A percentile compares a stretch with the other conserved stretches of the same genome.
phyloP scores from a whole-genome alignment of 2,113 vertebrate species.

The western clawed frog (Xenopus tropicalis) region DNA sequence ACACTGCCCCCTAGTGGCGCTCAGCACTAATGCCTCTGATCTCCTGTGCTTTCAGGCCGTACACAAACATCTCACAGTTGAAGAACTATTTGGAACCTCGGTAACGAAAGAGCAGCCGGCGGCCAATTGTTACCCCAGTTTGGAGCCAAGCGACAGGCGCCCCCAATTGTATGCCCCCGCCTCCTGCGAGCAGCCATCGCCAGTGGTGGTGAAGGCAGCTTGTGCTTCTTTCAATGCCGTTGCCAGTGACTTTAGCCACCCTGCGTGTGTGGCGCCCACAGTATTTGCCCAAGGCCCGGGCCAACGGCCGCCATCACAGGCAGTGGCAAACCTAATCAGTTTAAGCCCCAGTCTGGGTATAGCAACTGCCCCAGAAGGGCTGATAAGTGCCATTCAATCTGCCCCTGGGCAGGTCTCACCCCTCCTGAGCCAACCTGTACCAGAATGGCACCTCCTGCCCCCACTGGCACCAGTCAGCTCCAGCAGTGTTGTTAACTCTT shows the following conservation, averaged over 20 bases:
- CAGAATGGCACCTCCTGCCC: slow-evolving; percentile 61
- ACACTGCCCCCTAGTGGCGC: slow-evolving; percentile 4
- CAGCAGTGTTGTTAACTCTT: slow-evolving; percentile 57
- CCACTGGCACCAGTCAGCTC: slow-evolving; percentile 55
- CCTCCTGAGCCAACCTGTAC: slow-evolving; percentile 62
- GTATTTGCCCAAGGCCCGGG: slow-evolving; percentile 67
- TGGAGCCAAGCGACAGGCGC: slow-evolving; percentile 65
- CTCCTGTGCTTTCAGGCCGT: slow-evolving; percentile 61
- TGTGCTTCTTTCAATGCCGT: slow-evolving; percentile 53
- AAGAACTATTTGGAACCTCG: slow-evolving; percentile 91
- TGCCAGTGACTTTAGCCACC: slow-evolving; percentile 52
- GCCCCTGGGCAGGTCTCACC: slow-evolving; percentile 71
- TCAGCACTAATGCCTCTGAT: neutral
- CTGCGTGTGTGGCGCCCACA: slow-evolving; percentile 61
- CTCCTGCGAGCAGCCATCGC: slow-evolving; percentile 70
- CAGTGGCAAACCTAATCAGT: neutral
- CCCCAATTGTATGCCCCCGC: slow-evolving; percentile 65
- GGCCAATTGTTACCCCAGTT: slow-evolving; percentile 52
- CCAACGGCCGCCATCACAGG: slow-evolving; percentile 63
- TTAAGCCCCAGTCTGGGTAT: slow-evolving; percentile 74
- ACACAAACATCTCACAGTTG: slow-evolving; percentile 95
- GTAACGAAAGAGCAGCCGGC: slow-evolving; percentile 81
- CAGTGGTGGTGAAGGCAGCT: slow-evolving; percentile 61
- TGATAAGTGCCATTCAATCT: slow-evolving; percentile 67
- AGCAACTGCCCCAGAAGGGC: slow-evolving; percentile 60